Conservation (phyloP, 2,113 vertebrate species). For the Marcusenius ussheri region DNA sequence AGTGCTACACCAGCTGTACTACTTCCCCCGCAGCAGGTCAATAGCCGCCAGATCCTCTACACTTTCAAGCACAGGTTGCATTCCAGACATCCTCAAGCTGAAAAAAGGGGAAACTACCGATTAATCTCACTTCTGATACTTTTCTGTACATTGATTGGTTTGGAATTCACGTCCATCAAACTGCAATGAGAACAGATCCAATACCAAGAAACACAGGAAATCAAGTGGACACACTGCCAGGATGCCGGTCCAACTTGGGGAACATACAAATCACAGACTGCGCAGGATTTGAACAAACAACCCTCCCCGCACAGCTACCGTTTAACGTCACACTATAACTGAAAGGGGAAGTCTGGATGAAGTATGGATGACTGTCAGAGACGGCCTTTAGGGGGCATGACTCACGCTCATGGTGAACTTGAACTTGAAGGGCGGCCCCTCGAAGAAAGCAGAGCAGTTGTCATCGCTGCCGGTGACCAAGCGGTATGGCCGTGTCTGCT, state of each 20-base stretch:
- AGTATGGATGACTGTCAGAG: neutral
- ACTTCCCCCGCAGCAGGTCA: neutral
- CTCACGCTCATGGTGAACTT: constrained; percentile 80
- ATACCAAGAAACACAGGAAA: neutral
- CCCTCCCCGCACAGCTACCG: neutral
- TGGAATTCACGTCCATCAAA: neutral
- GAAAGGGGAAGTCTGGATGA: neutral
- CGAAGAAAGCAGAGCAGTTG: constrained; percentile 72
- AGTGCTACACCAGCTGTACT: neutral
- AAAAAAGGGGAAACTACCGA: neutral
- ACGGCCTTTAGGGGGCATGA: constrained; percentile 16
- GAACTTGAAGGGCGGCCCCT: constrained; percentile 93
- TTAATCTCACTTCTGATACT: neutral
- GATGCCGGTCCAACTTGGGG: neutral
- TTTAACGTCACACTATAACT: neutral
- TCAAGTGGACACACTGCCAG: neutral
- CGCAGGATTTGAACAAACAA: neutral
- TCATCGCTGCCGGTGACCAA: constrained; percentile 80
- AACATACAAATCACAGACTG: neutral
- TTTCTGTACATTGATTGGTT: neutral
- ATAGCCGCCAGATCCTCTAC: neutral
- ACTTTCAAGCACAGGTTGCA: neutral
- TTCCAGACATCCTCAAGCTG: neutral
- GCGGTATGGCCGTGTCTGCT: constrained; percentile 80
- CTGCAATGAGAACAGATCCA: neutral